These are phyloP conservation scores for Teleopsis dalmanni DNA, from an alignment of 1,140 invertebrate genomes.

Conservation along the genomic window DNA sequence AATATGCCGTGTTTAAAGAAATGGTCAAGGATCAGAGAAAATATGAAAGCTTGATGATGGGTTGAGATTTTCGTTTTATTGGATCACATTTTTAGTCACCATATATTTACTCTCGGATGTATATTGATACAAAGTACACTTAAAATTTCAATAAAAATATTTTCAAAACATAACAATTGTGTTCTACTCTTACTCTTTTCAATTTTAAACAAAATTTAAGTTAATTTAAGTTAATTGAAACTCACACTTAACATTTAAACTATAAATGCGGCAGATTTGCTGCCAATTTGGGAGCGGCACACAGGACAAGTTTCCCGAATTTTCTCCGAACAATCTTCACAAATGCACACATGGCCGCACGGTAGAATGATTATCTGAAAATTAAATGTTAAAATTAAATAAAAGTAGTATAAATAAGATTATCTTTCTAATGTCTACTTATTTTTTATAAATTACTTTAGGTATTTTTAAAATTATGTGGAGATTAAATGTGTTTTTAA, in stretches of 20 bases:
- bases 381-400: neutral
- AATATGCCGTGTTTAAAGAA: constrained; percentile 74
- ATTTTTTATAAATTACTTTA: too few relatives aligned
- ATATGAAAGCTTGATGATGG: constrained; percentile 63
- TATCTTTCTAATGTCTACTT: too few relatives aligned
- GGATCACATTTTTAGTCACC: neutral
- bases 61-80: neutral
- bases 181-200: too few relatives aligned
- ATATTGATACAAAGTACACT: neutral
- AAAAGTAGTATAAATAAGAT: too few relatives aligned
- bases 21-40: constrained; percentile 72
- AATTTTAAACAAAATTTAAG: neutral
- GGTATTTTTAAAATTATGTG: too few relatives aligned
- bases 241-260: constrained; percentile 38
- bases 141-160: neutral
- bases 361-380: constrained; percentile 66
- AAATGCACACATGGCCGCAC: constrained; percentile 76
- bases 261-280: constrained; percentile 64
- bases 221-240: neutral
- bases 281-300: constrained; percentile 57
- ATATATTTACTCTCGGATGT: neutral
- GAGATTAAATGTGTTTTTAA: too few relatives aligned
- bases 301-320: constrained; percentile 63
- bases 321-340: constrained; percentile 69
- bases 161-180: too few relatives aligned